Conservation (phyloP, 2,888 invertebrate species). For the Notocelia uddmanniana region DNA sequence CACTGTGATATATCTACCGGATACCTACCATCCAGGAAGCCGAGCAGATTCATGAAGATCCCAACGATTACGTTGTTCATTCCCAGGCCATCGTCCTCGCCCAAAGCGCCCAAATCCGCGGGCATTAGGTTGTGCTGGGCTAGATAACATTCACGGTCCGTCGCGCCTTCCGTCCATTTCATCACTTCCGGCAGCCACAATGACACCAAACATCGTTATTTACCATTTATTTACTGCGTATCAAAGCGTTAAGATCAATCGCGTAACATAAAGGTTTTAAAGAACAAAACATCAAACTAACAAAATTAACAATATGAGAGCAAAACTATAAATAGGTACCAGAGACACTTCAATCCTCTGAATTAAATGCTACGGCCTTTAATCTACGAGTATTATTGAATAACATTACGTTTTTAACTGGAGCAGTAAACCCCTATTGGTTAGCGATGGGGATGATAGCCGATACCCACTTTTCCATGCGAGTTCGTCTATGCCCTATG, state of each 20-base stretch:
- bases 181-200: conserved; percentile 61
- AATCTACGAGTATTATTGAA: too few species aligned
- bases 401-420: too few species aligned
- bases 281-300: neutral
- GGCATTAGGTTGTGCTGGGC: conserved; percentile 37
- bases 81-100: conserved; percentile 28
- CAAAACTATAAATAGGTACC: too few species aligned
- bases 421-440: too few species aligned
- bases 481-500: too few species aligned
- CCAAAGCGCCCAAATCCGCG: conserved; percentile 36
- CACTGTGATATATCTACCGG: too few species aligned
- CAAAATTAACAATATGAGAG: neutral
- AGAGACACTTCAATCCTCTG: too few species aligned
- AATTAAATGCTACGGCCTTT: too few species aligned
- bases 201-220: conserved; percentile 43
- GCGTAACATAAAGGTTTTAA: conserved; percentile 26
- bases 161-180: conserved; percentile 66
- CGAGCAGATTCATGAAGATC: neutral
- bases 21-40: neutral
- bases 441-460: too few species aligned
- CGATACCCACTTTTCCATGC: too few species aligned
- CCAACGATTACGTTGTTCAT: neutral
- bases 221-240: conserved; percentile 42
- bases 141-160: conserved; percentile 69
- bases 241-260: conserved; percentile 46